These are phyloP conservation scores for Cremastinae sp. DNA, from an alignment of 2,888 invertebrate genomes.

Conservation along the genomic window DNA sequence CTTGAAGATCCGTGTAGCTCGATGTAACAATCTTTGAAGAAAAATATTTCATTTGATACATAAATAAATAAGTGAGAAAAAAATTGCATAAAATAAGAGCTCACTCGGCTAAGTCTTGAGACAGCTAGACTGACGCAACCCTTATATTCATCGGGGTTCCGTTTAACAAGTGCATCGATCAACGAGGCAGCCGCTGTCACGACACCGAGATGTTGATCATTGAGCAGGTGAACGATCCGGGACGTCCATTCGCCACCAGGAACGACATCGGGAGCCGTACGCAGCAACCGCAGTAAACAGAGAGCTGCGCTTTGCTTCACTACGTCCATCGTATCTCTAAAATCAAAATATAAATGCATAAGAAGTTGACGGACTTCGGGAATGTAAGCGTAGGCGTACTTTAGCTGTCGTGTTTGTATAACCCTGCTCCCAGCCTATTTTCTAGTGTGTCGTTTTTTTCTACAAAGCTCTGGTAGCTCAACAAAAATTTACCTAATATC, in stretches of 20 bases:
- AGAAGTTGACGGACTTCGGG: no score
- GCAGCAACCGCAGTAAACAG: constrained; percentile 94
- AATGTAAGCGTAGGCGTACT: neutral
- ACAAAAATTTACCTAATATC: constrained; percentile 66
- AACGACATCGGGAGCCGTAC: constrained; percentile 97
- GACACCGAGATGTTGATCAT: constrained; percentile 99
- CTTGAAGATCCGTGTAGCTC: constrained; percentile 99
- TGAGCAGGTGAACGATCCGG: constrained; percentile 97
- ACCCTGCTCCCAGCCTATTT: constrained; percentile 40
- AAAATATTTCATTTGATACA: no score
- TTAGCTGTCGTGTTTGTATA: constrained; percentile 28
- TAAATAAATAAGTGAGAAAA: neutral
- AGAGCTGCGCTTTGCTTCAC: constrained; percentile 99
- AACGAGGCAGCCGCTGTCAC: constrained; percentile 99
- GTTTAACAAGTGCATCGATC: constrained; percentile 98
- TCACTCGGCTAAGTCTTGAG: constrained; percentile 94
- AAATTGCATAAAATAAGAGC: constrained; percentile 62
- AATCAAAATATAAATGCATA: constrained; percentile 75
- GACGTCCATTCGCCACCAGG: constrained; percentile 99
- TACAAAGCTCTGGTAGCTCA: constrained; percentile 46
- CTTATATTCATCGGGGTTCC: constrained; percentile 99
- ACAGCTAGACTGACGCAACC: constrained; percentile 99
- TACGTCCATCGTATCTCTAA: constrained; percentile 98
- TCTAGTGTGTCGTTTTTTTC: constrained; percentile 18
- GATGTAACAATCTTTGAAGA: constrained; percentile 97